Conservation (phyloP, 2,113 vertebrate genomes). For the Numida meleagris region DNA sequence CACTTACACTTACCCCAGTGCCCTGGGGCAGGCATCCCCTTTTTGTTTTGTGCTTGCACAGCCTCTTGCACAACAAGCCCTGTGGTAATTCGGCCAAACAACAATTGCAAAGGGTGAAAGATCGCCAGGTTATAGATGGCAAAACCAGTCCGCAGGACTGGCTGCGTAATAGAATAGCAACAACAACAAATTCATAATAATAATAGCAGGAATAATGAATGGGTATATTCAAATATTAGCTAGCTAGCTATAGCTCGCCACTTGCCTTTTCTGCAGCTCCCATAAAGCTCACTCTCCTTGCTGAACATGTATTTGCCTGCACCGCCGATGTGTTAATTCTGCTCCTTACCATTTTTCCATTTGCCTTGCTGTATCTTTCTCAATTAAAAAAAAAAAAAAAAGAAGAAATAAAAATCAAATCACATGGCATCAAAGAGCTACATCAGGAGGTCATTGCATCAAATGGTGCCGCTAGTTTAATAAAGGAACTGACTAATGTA, state of each 20-base stretch:
- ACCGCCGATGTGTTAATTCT: conserved; percentile 15
- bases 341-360: conserved; percentile 6
- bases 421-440: conserved; percentile 46
- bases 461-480: conserved; percentile 65
- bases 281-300: background rate
- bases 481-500: conserved; percentile 69
- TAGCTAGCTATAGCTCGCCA: background rate
- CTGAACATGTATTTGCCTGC: conserved; percentile 52
- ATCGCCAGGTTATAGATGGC: conserved; percentile 23
- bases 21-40: conserved; percentile 43
- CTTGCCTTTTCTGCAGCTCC: conserved; percentile 18
- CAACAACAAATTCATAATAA: conserved; percentile 59
- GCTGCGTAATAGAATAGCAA: conserved; percentile 54
- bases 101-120: conserved; percentile 38
- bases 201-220: conserved; percentile 59
- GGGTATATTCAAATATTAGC: conserved; percentile 41
- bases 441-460: conserved; percentile 64
- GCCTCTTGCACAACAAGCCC: conserved; percentile 20
- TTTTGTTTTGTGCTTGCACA: conserved; percentile 13
- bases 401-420: conserved; percentile 60
- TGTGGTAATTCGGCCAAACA: conserved; percentile 12
- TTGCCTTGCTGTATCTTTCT: conserved; percentile 36
- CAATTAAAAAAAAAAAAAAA: background rate
- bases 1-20: conserved; percentile 26
- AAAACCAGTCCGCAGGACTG: conserved; percentile 50